These are phyloP conservation scores for Lasiurus borealis DNA, from an alignment of 2,113 vertebrate species.

Conservation along the genomic window DNA sequence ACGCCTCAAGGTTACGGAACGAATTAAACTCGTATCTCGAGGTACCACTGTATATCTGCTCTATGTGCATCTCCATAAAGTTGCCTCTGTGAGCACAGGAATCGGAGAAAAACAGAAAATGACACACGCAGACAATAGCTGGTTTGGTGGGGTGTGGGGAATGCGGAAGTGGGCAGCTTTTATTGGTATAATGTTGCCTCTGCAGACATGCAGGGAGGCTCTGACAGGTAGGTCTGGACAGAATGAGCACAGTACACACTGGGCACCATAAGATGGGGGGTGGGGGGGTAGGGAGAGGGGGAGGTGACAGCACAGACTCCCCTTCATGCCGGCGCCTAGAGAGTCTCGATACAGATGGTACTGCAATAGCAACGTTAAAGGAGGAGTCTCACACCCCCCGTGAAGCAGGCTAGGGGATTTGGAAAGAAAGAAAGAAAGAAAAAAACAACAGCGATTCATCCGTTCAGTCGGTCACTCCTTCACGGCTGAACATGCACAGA, in stretches of 20 bases:
- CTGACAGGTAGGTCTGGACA: neutral
- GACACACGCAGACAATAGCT: neutral
- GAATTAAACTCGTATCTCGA: too few species aligned
- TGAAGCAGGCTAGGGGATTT: neutral
- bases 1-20: too few species aligned
- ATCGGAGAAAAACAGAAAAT: neutral
- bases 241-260: neutral
- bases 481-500: neutral
- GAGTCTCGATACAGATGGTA: neutral
- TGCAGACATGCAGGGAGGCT: too few species aligned
- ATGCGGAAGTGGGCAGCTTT: neutral
- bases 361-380: neutral
- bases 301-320: too few species aligned
- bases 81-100: too few species aligned
- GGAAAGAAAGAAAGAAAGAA: neutral
- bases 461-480: neutral
- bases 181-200: neutral
- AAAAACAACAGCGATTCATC: neutral
- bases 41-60: neutral
- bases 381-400: neutral
- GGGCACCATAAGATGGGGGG: neutral
- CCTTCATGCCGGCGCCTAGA: rapidly evolving
- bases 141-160: neutral
- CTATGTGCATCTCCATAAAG: neutral
- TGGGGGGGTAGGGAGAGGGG: too few species aligned